These are phyloP conservation scores for Drosophila emarginata DNA, from an alignment of 2,888 invertebrate species.

Conservation along the genomic window DNA sequence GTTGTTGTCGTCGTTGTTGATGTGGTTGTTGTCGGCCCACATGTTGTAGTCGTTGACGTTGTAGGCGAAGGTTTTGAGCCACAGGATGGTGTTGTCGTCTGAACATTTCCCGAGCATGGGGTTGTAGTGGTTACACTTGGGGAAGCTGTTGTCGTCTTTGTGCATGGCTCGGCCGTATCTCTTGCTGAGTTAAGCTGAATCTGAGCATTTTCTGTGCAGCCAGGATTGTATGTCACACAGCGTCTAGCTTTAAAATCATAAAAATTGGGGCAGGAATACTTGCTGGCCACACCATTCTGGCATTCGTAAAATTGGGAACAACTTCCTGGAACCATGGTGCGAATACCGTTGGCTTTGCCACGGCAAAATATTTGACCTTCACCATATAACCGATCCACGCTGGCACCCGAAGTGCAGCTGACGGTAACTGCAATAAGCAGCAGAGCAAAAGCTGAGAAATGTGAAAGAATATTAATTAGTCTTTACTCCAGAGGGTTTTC, in stretches of 20 bases:
- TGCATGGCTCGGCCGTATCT: conserved; percentile 6
- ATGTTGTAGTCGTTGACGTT: conserved; percentile 4
- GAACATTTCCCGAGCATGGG: conserved; percentile 20
- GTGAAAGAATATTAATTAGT: conserved; percentile 4
- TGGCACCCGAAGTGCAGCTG: conserved; percentile 51
- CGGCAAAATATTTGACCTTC: conserved; percentile 60
- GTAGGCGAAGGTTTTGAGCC: not conserved
- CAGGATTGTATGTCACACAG: conserved; percentile 60
- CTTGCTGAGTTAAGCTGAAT: not conserved
- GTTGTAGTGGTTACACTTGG: conserved; percentile 21
- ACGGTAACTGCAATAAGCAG: conserved; percentile 50
- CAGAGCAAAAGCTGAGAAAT: conserved; percentile 46
- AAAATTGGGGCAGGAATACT: conserved; percentile 58
- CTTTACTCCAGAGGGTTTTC: not conserved
- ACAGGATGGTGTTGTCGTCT: conserved; percentile 18
- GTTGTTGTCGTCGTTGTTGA: not conserved
- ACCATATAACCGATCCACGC: conserved; percentile 61
- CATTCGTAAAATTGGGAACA: conserved; percentile 73
- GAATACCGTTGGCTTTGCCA: conserved; percentile 61
- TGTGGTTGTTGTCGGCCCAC: not conserved
- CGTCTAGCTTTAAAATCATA: conserved; percentile 53
- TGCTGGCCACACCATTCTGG: conserved; percentile 48
- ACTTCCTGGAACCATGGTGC: conserved; percentile 70
- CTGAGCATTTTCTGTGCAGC: conserved; percentile 51
- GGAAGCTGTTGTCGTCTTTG: conserved; percentile 22